Evolutionary conservation across 35 echinoderm and acorn worm species (phyloP).

Genomic region (Acanthaster planci): DNA sequence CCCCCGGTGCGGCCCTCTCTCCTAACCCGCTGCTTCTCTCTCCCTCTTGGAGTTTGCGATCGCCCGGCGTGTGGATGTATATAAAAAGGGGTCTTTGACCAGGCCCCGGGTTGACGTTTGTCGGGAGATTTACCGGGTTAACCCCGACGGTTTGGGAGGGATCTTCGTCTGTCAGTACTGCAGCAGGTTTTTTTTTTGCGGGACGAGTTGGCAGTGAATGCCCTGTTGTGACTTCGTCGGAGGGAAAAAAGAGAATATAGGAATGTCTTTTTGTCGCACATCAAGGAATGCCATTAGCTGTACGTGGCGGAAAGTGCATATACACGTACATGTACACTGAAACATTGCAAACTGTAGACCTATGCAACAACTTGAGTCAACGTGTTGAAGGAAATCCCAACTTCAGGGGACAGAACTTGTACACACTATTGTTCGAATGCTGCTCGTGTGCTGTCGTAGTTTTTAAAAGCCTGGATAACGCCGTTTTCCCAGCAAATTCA

Average conservation of each 20-base stretch:
- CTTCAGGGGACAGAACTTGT: too few relatives aligned
- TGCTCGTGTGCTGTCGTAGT: too few relatives aligned
- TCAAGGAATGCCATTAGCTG: background rate
- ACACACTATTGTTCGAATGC: too few relatives aligned
- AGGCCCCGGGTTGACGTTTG: background rate
- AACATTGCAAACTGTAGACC: too few relatives aligned
- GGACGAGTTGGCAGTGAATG: conserved; percentile 23
- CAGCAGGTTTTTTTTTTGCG: background rate
- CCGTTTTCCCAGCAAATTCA: too few relatives aligned
- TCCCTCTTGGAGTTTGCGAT: background rate
- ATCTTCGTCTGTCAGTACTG: conserved; percentile 22
- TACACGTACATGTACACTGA: too few relatives aligned
- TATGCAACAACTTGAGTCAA: too few relatives aligned
- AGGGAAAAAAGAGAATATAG: background rate
- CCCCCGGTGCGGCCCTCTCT: background rate
- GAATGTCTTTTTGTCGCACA: background rate
- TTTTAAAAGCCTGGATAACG: too few relatives aligned
- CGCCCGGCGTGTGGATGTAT: background rate
- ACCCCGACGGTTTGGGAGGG: conserved; percentile 5
- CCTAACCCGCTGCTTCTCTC: background rate
- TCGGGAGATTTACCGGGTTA: conserved; percentile 15
- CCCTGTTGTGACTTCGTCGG: background rate
- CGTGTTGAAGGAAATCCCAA: too few relatives aligned
- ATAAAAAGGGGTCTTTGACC: conserved; percentile 21
- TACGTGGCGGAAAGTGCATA: too few relatives aligned